These are phyloP conservation scores for Diorhabda carinulata DNA, from an alignment of 1,140 invertebrate genomes.

Conservation along the genomic window DNA sequence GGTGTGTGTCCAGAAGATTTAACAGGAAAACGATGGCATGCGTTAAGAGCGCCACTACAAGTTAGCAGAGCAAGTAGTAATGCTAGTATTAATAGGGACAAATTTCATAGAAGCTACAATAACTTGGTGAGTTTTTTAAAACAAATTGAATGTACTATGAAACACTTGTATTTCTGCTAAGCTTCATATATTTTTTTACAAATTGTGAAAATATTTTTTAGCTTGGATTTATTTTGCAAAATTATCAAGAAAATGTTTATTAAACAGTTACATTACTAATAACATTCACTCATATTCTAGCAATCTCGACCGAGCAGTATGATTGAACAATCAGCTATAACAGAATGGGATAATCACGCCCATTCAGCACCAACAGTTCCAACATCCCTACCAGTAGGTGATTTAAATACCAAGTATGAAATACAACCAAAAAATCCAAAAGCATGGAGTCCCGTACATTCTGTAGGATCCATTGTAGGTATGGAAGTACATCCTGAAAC, in stretches of 20 bases:
- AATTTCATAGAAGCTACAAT: conserved; percentile 50
- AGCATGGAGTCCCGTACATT: conserved; percentile 78
- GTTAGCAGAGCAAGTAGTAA: conserved; percentile 74
- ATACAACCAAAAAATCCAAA: conserved; percentile 62
- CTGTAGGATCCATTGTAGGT: conserved; percentile 72
- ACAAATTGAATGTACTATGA: no score
- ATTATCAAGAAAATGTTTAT: no score
- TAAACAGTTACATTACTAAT: not conserved
- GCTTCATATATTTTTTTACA: no score
- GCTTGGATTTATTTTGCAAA: no score
- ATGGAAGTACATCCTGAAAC: conserved; percentile 77
- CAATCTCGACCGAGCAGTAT: conserved; percentile 50
- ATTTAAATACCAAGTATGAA: conserved; percentile 49
- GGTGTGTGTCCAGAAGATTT: conserved; percentile 73
- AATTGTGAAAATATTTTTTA: no score
- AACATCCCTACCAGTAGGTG: conserved; percentile 40
- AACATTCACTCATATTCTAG: not conserved
- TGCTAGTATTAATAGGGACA: conserved; percentile 55
- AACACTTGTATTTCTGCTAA: no score
- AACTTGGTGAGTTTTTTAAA: conserved; percentile 29
- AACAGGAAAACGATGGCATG: conserved; percentile 83
- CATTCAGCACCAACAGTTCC: conserved; percentile 56
- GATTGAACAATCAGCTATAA: conserved; percentile 47
- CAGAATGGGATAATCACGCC: conserved; percentile 59
- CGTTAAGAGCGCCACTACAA: conserved; percentile 71